These are phyloP conservation scores for Camponotus fellah DNA, from an alignment of 2,888 invertebrate genomes.

Conservation along the genomic window DNA sequence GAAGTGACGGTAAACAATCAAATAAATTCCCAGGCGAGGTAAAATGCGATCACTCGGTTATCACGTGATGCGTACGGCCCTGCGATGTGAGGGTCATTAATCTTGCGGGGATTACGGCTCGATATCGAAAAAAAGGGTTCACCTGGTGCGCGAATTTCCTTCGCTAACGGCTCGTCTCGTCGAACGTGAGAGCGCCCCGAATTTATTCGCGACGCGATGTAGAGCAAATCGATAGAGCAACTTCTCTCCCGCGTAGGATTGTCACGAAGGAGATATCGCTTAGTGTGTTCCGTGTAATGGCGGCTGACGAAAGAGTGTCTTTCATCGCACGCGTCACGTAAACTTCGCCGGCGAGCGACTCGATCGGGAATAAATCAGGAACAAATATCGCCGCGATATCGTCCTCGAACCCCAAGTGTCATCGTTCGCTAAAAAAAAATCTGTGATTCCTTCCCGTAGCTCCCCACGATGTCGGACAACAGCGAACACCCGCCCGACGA, in stretches of 20 bases:
- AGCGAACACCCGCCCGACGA: constrained; percentile 66
- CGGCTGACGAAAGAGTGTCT: constrained; percentile 62
- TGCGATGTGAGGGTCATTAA: constrained; percentile 23
- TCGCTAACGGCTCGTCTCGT: not conserved
- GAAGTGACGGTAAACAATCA: not conserved
- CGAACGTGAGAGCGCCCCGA: not conserved
- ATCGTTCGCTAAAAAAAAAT: not conserved
- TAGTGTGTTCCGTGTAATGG: constrained; percentile 64
- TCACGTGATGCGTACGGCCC: not conserved
- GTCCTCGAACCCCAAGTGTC: too few species aligned
- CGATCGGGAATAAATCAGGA: not conserved
- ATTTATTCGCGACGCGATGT: not conserved
- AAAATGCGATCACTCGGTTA: not conserved
- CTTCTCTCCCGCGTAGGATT: not conserved
- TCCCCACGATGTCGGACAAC: constrained; percentile 68
- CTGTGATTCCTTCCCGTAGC: not conserved
- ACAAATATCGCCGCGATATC: not conserved
- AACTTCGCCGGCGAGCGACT: not conserved
- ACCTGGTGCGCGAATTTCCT: not conserved
- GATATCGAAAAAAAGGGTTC: not conserved
- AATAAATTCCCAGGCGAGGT: too few species aligned
- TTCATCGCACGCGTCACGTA: constrained; percentile 32
- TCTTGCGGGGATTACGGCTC: not conserved
- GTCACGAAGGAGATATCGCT: not conserved
- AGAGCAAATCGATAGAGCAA: too few species aligned